Percentiles rank a stretch among this genome's conserved stretches.
phyloP scores from a whole-genome alignment of 1,140 invertebrate genomes.

The Probaryconus sp. region DNA sequence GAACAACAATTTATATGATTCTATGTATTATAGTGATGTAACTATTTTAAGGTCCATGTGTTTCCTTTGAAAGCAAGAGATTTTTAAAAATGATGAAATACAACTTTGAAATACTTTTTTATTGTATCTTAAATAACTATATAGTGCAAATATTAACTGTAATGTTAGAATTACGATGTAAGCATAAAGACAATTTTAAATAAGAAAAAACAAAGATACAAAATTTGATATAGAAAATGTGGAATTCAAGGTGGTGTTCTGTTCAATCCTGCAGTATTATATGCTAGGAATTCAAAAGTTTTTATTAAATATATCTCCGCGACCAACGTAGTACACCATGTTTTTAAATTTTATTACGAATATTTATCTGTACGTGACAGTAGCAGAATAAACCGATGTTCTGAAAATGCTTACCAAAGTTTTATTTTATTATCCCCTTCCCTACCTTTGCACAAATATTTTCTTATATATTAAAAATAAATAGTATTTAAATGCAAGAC shows the following conservation, averaged over 20 bases:
- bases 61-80: constrained; percentile 14
- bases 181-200: constrained; percentile 25
- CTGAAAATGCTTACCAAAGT: too few species aligned
- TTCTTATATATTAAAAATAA: too few species aligned
- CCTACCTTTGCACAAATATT: constrained; percentile 1
- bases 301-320: constrained; percentile 55
- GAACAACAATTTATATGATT: too few species aligned
- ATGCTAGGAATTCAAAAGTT: constrained; percentile 52
- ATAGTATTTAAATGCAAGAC: too few species aligned
- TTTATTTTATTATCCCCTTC: background rate
- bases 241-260: constrained; percentile 44
- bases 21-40: too few species aligned
- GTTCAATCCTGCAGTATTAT: constrained; percentile 49
- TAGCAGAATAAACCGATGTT: constrained; percentile 62
- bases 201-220: background rate
- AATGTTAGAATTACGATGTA: constrained; percentile 9
- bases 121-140: constrained; percentile 16
- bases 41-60: too few species aligned
- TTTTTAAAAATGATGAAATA: background rate
- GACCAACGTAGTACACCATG: constrained; percentile 56
- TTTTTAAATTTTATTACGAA: constrained; percentile 66
- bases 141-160: constrained; percentile 1
- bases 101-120: constrained; percentile 41
- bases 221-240: constrained; percentile 17
- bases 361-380: constrained; percentile 60